These are phyloP conservation scores for Neuroterus valhalla DNA, from an alignment of 1,140 invertebrate species.

Conservation along the genomic window DNA sequence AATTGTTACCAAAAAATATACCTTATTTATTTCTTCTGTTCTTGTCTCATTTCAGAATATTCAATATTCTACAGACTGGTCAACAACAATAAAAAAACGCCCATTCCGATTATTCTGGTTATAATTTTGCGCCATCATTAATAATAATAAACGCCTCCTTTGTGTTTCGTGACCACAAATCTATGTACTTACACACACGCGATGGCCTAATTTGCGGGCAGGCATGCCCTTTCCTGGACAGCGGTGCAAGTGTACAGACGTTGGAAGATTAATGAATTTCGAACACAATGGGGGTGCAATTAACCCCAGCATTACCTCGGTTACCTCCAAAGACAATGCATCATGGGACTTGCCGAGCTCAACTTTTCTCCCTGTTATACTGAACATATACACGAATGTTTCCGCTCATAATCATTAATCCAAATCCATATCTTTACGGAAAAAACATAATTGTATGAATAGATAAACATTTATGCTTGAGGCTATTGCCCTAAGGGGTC, in stretches of 20 bases:
- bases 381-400: no score
- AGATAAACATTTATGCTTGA: no score
- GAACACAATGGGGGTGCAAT: constrained; percentile 50
- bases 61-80: no score
- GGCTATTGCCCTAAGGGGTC: no score
- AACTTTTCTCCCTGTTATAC: background rate
- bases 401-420: no score
- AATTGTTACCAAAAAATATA: no score
- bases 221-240: constrained; percentile 46
- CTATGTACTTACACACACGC: constrained; percentile 50
- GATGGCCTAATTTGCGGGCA: constrained; percentile 47
- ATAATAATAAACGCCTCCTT: constrained; percentile 25
- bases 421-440: no score
- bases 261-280: constrained; percentile 53
- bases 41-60: no score
- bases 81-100: no score
- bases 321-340: constrained; percentile 5
- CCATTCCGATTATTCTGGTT: background rate
- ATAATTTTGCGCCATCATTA: constrained; percentile 29
- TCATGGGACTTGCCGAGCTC: background rate
- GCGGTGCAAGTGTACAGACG: constrained; percentile 41
- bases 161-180: constrained; percentile 17
- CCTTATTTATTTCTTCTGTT: no score
- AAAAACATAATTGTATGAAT: no score
- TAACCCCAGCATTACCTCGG: constrained; percentile 45